Base-by-base conservation (phyloP, 64 coral and sea anemone species). In the Montipora foliosa region DNA sequence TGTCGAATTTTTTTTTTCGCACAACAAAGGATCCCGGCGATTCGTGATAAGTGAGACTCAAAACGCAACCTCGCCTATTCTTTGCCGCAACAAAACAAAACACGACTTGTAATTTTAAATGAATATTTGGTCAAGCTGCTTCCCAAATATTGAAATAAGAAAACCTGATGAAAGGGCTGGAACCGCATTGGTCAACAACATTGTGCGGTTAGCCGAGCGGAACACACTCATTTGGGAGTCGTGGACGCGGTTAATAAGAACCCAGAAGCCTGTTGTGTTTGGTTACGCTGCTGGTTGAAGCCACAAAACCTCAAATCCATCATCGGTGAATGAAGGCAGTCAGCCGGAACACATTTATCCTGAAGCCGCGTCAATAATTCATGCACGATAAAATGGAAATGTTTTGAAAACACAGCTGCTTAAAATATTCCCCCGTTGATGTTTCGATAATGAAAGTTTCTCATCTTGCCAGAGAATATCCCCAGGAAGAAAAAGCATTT, bases 331-430 rank as follows among this genome's bases (percentile, higher is more conserved):
- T 94, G 79, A 89, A 92, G 75, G 91, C 95, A 89, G 81, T 94
- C 87, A 93, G 84, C 91, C 95, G 87, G 88, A 94, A 96, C 95
- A 78, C 87, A 85, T 94, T 91, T 87, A 93, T 89, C 84, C 87
- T 93, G 82, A 45, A 83, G 88, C 68, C 45, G 64, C 87, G 93
- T 96, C 91, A 96, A 96, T 96, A 93, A 96, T 96, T 96, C 88
- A 96, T 79, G 78, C 20, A 51, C 48, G 95, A 94, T 96, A 96
- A 96, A 96, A 96, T 96, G 95, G 80, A 90, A 94, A 90, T 96
- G 91, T 96, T 96, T 92, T 86, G 55, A 96, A 94, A 96, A 96
- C 82, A 96, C 95, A 96, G 95, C 95, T 96, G 95, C 92, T 96
- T 64, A 82, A 89, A 90, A 79, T 91, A 73, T 87, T 90, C 94